Percentiles rank a stretch among this genome's conserved stretches.
phyloP scores from a whole-genome alignment of 2,888 invertebrate genomes.

The Epistrophe grossulariae region DNA sequence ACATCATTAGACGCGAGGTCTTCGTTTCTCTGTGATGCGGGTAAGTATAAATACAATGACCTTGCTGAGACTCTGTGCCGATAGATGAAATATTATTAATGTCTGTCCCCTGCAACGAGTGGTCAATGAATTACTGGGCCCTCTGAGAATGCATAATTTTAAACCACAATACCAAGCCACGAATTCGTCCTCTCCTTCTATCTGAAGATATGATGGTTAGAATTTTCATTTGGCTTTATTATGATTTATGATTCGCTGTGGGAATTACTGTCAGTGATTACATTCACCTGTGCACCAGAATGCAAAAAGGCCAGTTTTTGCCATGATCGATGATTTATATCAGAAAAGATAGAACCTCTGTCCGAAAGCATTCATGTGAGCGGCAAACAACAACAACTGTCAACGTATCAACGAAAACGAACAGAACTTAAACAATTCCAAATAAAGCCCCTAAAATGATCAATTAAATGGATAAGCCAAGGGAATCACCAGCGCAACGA shows the following conservation, averaged over 20 bases:
- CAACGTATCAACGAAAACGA: constrained; percentile 45
- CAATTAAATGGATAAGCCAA: constrained; percentile 61
- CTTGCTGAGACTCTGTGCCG: constrained; percentile 54
- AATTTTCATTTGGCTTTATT: constrained; percentile 55
- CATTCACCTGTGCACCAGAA: constrained; percentile 71
- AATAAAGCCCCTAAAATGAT: constrained; percentile 73
- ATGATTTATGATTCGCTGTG: constrained; percentile 64
- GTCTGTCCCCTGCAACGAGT: constrained; percentile 42
- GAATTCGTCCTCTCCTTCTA: constrained; percentile 35
- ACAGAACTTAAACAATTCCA: constrained; percentile 53
- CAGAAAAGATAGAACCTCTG: constrained; percentile 15
- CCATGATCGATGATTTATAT: constrained; percentile 67
- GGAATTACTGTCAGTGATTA: constrained; percentile 71
- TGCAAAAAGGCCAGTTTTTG: constrained; percentile 45
- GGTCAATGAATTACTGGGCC: constrained; percentile 60
- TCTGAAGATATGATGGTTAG: background rate
- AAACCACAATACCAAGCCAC: constrained; percentile 33
- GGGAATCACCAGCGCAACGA: constrained; percentile 52
- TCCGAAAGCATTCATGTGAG: constrained; percentile 46
- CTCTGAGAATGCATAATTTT: constrained; percentile 64
- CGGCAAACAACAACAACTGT: constrained; percentile 39
- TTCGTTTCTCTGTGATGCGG: background rate
- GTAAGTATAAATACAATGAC: constrained; percentile 50
- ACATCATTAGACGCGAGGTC: constrained; percentile 61
- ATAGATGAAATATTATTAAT: constrained; percentile 73